Conservation (phyloP, 2,888 invertebrate species). For the Graphium colonna region DNA sequence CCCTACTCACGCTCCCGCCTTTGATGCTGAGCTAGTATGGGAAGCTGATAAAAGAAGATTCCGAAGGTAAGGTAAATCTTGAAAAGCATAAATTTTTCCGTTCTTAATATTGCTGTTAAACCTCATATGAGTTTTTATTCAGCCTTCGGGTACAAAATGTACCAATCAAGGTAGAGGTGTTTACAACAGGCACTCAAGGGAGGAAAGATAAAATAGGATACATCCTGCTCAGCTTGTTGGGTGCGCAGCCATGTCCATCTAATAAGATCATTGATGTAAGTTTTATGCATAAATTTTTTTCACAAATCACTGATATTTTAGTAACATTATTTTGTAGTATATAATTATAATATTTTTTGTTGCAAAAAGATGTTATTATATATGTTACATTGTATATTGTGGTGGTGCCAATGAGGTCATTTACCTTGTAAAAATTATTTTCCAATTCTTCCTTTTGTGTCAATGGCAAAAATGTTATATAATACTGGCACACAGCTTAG, state of each 20-base stretch:
- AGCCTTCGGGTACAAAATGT: slow-evolving; percentile 87
- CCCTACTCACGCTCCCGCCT: slow-evolving; percentile 79
- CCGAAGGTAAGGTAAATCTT: slow-evolving; percentile 82
- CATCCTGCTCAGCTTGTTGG: slow-evolving; percentile 83
- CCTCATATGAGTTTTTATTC: slow-evolving; percentile 31
- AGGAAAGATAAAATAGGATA: slow-evolving; percentile 85
- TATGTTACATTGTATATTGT: too few relatives aligned
- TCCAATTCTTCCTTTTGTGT: too few relatives aligned
- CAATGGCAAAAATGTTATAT: too few relatives aligned
- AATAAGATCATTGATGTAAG: slow-evolving; percentile 67
- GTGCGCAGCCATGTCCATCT: slow-evolving; percentile 83
- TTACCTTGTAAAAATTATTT: too few relatives aligned
- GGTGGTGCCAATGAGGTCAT: too few relatives aligned
- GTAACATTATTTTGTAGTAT: too few relatives aligned
- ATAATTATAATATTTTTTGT: too few relatives aligned
- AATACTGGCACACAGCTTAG: too few relatives aligned
- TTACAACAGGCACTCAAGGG: slow-evolving; percentile 73
- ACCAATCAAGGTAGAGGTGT: slow-evolving; percentile 86
- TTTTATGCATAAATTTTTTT: slow-evolving; percentile 5
- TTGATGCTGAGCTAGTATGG: slow-evolving; percentile 89
- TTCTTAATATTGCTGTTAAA: too few relatives aligned
- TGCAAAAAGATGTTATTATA: too few relatives aligned
- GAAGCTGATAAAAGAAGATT: slow-evolving; percentile 86
- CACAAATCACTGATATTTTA: neutral
- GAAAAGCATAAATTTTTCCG: slow-evolving; percentile 10